phyloP scores from a whole-genome alignment of 2,113 vertebrate genomes.

The Ovibos moschatus region DNA sequence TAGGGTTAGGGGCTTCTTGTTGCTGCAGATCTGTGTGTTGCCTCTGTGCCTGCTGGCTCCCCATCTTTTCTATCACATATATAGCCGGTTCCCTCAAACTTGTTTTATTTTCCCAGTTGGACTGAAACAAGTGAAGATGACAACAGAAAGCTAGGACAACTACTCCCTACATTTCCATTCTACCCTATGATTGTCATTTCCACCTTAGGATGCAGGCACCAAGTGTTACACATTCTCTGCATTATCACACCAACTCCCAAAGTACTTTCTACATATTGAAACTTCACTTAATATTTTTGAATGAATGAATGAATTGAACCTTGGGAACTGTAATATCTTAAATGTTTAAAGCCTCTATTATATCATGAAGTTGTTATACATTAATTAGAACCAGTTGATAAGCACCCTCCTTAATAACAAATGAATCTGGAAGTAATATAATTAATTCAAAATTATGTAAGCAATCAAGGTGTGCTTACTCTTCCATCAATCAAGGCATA shows the following conservation, averaged over 20 bases:
- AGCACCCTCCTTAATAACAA: background rate
- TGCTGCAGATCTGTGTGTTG: background rate
- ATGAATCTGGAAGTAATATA: background rate
- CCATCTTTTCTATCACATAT: background rate
- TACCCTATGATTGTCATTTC: background rate
- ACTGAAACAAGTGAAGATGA: background rate
- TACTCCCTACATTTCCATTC: background rate
- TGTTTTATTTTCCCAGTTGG: background rate
- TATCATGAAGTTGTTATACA: background rate
- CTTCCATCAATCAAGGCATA: slow-evolving; percentile 59
- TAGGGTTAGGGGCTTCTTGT: background rate
- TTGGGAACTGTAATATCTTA: background rate
- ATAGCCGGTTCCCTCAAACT: background rate
- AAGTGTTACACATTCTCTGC: background rate
- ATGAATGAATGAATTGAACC: background rate
- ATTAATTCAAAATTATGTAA: slow-evolving; percentile 61
- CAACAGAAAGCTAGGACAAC: background rate
- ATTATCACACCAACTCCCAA: background rate
- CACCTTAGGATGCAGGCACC: background rate
- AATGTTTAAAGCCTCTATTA: background rate
- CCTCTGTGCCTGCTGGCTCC: no score
- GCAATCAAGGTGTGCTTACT: slow-evolving; percentile 57
- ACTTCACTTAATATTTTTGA: slow-evolving; percentile 4
- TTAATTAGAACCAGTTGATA: slow-evolving; percentile 32
- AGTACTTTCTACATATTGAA: background rate